Conservation (phyloP, 2,888 invertebrate species). For the Cerceris ruficornis region DNA sequence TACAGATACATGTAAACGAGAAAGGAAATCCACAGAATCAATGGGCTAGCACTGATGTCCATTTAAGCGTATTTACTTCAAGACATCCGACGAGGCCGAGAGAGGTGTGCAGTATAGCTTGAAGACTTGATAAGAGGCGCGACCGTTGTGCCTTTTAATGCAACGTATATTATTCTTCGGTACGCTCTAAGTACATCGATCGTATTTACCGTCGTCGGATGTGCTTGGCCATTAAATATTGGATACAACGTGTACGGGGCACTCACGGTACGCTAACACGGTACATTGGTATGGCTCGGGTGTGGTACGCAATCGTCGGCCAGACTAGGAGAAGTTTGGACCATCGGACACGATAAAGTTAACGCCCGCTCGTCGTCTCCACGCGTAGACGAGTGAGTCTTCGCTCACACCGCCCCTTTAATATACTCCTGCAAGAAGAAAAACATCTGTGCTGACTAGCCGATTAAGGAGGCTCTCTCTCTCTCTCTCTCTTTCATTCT, state of each 20-base stretch:
- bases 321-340: slow-evolving; percentile 53
- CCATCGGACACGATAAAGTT: slow-evolving; percentile 33
- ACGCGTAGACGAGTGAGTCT: slow-evolving; percentile 23
- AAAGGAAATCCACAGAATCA: slow-evolving; percentile 42
- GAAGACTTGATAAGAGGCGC: slow-evolving; percentile 17
- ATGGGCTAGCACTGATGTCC: slow-evolving; percentile 44
- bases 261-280: slow-evolving; percentile 50
- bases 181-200: slow-evolving; percentile 58
- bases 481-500: background rate
- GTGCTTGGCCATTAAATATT: slow-evolving; percentile 43
- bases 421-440: slow-evolving; percentile 45
- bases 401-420: slow-evolving; percentile 27
- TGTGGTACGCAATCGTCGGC: slow-evolving; percentile 49
- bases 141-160: background rate
- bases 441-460: slow-evolving; percentile 34
- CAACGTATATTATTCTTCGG: background rate
- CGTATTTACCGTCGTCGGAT: slow-evolving; percentile 44
- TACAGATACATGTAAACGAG: slow-evolving; percentile 47
- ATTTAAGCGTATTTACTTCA: slow-evolving; percentile 61
- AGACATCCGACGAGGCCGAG: slow-evolving; percentile 44
- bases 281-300: slow-evolving; percentile 48
- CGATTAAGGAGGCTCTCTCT: slow-evolving; percentile 33
- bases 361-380: slow-evolving; percentile 26
- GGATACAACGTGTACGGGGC: slow-evolving; percentile 55
- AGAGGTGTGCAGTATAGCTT: slow-evolving; percentile 18